These are phyloP conservation scores for Julus scandinavius DNA, from an alignment of 2,888 invertebrate species.

Conservation along the genomic window DNA sequence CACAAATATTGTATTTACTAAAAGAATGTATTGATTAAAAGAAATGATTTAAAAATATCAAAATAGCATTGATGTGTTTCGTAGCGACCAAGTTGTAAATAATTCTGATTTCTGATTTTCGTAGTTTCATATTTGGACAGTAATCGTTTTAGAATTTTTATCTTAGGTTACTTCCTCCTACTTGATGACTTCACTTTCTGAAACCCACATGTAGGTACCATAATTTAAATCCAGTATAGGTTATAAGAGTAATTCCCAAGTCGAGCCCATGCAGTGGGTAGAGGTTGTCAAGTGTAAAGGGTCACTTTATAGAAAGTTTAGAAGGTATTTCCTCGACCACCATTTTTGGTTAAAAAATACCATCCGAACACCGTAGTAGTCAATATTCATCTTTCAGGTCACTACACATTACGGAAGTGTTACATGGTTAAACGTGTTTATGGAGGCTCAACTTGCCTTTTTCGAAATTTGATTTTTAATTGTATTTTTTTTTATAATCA, in stretches of 20 bases:
- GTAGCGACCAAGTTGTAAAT: too few species aligned
- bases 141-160: too few species aligned
- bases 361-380: neutral
- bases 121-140: too few species aligned
- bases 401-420: neutral
- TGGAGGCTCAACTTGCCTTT: neutral
- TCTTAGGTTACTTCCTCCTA: too few species aligned
- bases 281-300: neutral
- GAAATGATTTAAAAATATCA: too few species aligned
- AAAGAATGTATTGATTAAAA: too few species aligned
- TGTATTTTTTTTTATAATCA: constrained; percentile 8
- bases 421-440: constrained; percentile 14
- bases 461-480: constrained; percentile 31
- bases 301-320: neutral
- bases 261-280: neutral
- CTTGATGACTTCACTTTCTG: too few species aligned
- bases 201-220: too few species aligned
- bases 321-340: neutral
- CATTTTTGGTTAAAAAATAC: neutral
- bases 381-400: constrained; percentile 7
- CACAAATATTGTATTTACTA: too few species aligned
- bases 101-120: too few species aligned
- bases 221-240: neutral
- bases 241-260: neutral
- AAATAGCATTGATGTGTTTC: too few species aligned